Base-by-base conservation (phyloP, 1,140 invertebrate species). In the Apis laboriosa region DNA sequence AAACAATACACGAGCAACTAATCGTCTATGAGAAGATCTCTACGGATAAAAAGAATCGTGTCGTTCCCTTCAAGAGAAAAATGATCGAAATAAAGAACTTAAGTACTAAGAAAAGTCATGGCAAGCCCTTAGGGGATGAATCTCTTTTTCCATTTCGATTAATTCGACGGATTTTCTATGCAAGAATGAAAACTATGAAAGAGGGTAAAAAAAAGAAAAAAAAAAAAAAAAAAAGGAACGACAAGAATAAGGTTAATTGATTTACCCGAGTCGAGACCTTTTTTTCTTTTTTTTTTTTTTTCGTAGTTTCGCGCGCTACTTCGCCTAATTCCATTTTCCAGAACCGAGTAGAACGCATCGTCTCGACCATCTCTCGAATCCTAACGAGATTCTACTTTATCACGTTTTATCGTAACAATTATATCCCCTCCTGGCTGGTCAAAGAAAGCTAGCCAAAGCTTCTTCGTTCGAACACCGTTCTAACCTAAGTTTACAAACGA, bases 81-180 rank as follows among this genome's bases (percentile, higher is more conserved):
- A 49, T n/a, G 56, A 12, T 49, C 21, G 24, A 68, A 64, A 60
- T 49, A 19, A 60, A 60, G 7, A 61, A 72, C 81, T 83, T 78
- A 83, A 78, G 80, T 78, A 78, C 81, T 83, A 83, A 43, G 4
- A 55, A 64, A 61, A n/a, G 81, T 83, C 81, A 83, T 83, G 81
- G 81, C 81, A 83, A 78, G 76, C 67, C 76, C 67, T 64, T 17
- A 7, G 28, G 34, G 24, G 67, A 51, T 53, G 61, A 11, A 55
- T 60, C 53, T 55, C 28, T 28, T 19, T 19, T 71, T 66, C 21
- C 7, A 28, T 8, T 34, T n/a, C 71, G 70, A 66, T 72, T 21
- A 9, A 56, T 49, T 43, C 24, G 70, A 74, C 43, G 55, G 21
- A 19, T 15, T 43, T 43, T 12, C 56, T 9, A 56, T 77, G n/a